phyloP scores from a whole-genome alignment of 2,113 vertebrate species.

The Promerops cafer region DNA sequence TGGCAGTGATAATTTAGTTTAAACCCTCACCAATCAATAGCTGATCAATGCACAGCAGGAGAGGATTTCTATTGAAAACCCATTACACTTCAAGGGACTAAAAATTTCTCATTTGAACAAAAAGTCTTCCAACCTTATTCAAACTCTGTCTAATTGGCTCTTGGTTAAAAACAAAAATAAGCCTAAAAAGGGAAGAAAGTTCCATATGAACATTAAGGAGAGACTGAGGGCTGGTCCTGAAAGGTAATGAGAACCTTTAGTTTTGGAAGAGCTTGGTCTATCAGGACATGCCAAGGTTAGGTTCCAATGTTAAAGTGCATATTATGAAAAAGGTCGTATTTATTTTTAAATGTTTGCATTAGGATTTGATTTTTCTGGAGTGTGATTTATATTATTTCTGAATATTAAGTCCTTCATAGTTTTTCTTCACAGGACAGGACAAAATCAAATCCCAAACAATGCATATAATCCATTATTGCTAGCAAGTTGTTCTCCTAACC shows the following conservation, averaged over 20 bases:
- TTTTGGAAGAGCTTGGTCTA: conserved; percentile 8
- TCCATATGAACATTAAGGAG: conserved; percentile 7
- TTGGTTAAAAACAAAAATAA: conserved; percentile 47
- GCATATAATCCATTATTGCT: background rate
- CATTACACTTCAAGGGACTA: conserved; percentile 61
- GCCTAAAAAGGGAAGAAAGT: conserved; percentile 28
- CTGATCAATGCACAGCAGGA: conserved; percentile 74
- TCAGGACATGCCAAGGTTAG: background rate
- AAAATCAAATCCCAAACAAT: background rate
- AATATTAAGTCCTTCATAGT: background rate
- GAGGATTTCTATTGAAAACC: conserved; percentile 57
- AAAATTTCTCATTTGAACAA: conserved; percentile 71
- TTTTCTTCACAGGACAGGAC: background rate
- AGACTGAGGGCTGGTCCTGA: background rate
- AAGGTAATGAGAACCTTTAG: conserved; percentile 13
- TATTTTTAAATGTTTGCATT: background rate
- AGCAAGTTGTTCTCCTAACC: background rate
- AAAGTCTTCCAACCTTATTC: conserved; percentile 43
- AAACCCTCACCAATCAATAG: conserved; percentile 74
- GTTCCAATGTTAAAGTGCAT: background rate
- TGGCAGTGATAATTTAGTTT: conserved; percentile 55
- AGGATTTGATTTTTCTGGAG: background rate
- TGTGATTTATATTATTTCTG: background rate
- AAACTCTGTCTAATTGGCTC: conserved; percentile 73
- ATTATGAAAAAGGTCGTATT: background rate